Base-by-base conservation (phyloP, 2,888 invertebrate species). In the Petrolisthes cinctipes region DNA sequence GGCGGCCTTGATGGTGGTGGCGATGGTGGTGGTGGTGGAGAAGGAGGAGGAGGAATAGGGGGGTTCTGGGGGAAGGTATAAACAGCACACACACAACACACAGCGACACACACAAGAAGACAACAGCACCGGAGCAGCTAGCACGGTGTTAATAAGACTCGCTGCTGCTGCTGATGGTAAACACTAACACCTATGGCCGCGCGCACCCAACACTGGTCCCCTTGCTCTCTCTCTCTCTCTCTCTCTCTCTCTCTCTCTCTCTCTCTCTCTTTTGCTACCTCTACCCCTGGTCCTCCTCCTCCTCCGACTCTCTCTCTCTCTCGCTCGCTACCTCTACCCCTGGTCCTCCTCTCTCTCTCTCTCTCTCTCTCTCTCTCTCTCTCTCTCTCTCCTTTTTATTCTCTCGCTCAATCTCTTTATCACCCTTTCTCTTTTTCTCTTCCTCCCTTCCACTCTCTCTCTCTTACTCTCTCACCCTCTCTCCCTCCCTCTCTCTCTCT, bases 161-260 rank as follows among this genome's bases (percentile, higher is more conserved):
- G 79, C n/a, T 54, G 75, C 17, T 37, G 57, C 7, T 81, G 20
- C 17, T 53, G 81, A 54, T 82, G 80, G 87, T 87, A 87, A 87
- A 87, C 87, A 87, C 79, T 76, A 87, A 81, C 83, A 20, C 80
- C 81, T 87, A 87, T 87, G 87, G 87, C 83, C 84, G 87, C 87
- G 71, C 83, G 68, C 81, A 71, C 86, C 71, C 61, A 37, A 51
- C 51, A 73, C 76, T 66, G 66, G 68, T 71, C 81, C 68, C 71
- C 71, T n/a, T n/a, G 11, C 85, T 14, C 81, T 57, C 81, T 14
- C 81, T 57, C 23, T 78, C 85, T 54, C 85, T 85, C 81, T 73
- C 57, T 73, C 73, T 85, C 85, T 56, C 57, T 3, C 57, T 73
- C 61, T 73, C 79, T 76, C 61, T 76, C 84, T 61, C 51, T 37